Percentiles rank a stretch among this genome's conserved stretches.
Evolutionary conservation across 2,113 vertebrate species (phyloP).

Genomic region (Rhinoderma darwinii): DNA sequence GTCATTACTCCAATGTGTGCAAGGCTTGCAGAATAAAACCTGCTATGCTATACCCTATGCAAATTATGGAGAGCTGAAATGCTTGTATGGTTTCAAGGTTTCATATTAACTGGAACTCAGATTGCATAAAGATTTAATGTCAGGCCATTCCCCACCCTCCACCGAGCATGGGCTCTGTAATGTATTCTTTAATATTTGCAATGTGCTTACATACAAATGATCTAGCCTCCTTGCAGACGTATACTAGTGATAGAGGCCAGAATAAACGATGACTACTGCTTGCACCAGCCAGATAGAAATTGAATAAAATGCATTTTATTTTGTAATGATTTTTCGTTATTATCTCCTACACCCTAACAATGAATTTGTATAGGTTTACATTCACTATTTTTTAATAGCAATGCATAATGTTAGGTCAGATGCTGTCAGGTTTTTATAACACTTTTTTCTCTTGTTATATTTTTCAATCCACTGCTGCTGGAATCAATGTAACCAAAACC

Average conservation of each 20-base stretch:
- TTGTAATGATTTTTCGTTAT: constrained; percentile 53
- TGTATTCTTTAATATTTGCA: constrained; percentile 53
- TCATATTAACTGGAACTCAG: constrained; percentile 48
- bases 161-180: constrained; percentile 27
- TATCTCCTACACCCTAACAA: constrained; percentile 31
- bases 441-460: background rate
- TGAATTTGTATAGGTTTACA: constrained; percentile 14
- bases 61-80: constrained; percentile 49
- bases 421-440: constrained; percentile 6
- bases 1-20: constrained; percentile 45
- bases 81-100: constrained; percentile 30
- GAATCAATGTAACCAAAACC: constrained; percentile 62
- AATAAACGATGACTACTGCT: constrained; percentile 23
- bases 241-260: constrained; percentile 11
- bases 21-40: constrained; percentile 38
- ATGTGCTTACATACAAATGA: constrained; percentile 56
- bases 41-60: constrained; percentile 49
- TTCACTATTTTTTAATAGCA: background rate
- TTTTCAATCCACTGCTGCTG: constrained; percentile 63
- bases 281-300: constrained; percentile 6
- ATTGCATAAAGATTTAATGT: constrained; percentile 54
- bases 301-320: constrained; percentile 43
- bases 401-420: constrained; percentile 7
- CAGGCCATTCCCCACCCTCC: constrained; percentile 48
- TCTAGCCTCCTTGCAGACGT: constrained; percentile 23